Evolutionary conservation across 2,888 invertebrate species (phyloP).

Genomic region (Stomorhina lunata): DNA sequence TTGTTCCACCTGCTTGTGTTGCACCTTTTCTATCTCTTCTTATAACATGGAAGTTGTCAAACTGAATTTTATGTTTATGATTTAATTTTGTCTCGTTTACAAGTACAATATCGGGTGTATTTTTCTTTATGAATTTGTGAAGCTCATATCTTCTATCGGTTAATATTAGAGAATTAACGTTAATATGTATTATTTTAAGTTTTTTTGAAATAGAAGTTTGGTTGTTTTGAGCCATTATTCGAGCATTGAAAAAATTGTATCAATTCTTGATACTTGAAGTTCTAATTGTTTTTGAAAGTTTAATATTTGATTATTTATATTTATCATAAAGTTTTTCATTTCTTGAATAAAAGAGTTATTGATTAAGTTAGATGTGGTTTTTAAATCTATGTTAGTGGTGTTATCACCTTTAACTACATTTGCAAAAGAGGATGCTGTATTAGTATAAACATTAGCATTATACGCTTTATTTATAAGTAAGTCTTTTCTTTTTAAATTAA

Average conservation of each 20-base stretch:
- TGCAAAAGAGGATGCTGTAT: not conserved
- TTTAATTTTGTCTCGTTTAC: constrained; percentile 31
- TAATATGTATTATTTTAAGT: not conserved
- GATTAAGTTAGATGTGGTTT: not conserved
- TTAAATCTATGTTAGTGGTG: not conserved
- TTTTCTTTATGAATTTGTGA: constrained; percentile 1
- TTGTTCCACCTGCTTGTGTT: constrained; percentile 6
- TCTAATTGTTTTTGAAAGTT: constrained; percentile 27
- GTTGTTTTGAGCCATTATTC: constrained; percentile 3
- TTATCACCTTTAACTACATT: not conserved
- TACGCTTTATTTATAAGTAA: too few relatives aligned
- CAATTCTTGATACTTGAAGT: constrained; percentile 21
- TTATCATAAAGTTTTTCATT: constrained; percentile 20
- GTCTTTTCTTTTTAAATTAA: too few relatives aligned
- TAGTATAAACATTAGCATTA: not conserved
- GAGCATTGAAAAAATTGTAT: constrained; percentile 6
- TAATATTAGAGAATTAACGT: constrained; percentile 5
- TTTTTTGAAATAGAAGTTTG: constrained; percentile 3
- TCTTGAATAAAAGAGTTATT: not conserved
- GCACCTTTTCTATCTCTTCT: constrained; percentile 25
- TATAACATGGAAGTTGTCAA: constrained; percentile 17
- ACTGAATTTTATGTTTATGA: constrained; percentile 22
- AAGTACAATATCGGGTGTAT: constrained; percentile 14
- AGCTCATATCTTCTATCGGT: constrained; percentile 14
- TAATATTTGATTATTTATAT: not conserved